Evolutionary conservation across 2,888 invertebrate species (phyloP), one percentile per base, ranked within the genome.

Genomic region (Cephus pygmeus): DNA sequence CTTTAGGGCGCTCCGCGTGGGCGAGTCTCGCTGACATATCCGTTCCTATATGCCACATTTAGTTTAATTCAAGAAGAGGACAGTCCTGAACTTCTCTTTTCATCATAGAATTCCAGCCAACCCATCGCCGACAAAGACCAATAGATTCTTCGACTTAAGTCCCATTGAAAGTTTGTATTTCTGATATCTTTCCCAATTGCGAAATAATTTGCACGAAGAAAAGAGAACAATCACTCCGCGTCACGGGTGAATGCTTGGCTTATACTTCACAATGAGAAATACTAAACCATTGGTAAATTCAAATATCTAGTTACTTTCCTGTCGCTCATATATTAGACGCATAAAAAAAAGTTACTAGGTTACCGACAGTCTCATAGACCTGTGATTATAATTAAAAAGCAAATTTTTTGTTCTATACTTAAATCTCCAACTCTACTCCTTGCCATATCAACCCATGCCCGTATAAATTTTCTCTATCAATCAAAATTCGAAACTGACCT

Each of bases 21-120:
- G 69, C 69, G 31, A 11, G 69, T 69, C 69, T 33, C 15, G 4
- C 69, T 69, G 69, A 69, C 69, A 69, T 69, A 69, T 69, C 69
- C 23, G 31, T 12, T 30, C 40, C 40, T 1, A 40, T 40, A 40
- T 40, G 40, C 40, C 40, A 40, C 6, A 15, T 6, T 4, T 6
- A 15, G 1, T 15, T 40, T 40, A 15, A 40, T 40, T 15, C 15
- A 15, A 40, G 15, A 40, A 40, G 1, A 40, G 6, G 40, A 40
- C 40, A 6, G 4, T 40, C 40, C 15, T 40, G 40, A 15, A 40
- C 15, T 6, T 40, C 15, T 40, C 40, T 40, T 2, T 40, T 40
- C 4, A 15, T 40, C 6, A 6, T 40, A 2, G 15, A 15, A 40
- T 40, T 15, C 6, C 40, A 40, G 15, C 40, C 15, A 15, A 56